phyloP scores from a whole-genome alignment of 2,797 vertebrate species.

The Sardinella longiceps region DNA sequence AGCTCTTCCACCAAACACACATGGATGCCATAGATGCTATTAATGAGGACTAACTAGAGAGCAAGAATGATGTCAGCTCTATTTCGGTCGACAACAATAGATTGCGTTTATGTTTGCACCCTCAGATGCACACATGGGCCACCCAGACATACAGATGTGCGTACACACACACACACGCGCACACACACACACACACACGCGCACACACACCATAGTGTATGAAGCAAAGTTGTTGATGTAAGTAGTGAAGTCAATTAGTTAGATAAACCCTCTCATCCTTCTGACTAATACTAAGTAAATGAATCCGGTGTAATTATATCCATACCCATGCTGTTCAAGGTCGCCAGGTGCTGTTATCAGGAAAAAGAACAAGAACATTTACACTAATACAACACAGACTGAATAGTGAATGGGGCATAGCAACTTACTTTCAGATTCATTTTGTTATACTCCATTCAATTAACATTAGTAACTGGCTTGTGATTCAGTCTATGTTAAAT shows the following conservation, averaged over 20 bases:
- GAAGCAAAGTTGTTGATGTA: neutral
- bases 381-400: too few relatives aligned
- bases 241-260: neutral
- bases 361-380: too few relatives aligned
- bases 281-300: neutral
- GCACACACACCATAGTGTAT: neutral
- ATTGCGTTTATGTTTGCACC: neutral
- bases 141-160: neutral
- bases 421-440: too few relatives aligned
- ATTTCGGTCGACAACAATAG: neutral
- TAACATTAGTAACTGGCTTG: too few relatives aligned
- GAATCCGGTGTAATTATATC: too few relatives aligned
- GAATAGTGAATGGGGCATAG: too few relatives aligned
- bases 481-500: too few relatives aligned
- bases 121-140: neutral
- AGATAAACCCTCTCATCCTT: neutral
- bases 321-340: too few relatives aligned
- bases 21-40: neutral
- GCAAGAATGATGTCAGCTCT: neutral
- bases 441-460: too few relatives aligned
- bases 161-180: neutral
- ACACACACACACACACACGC: slow-evolving; percentile 10
- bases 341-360: too few relatives aligned
- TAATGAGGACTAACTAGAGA: neutral
- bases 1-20: neutral